phyloP scores from a whole-genome alignment of 2,888 invertebrate species.

The Ferdinandea cuprea region DNA sequence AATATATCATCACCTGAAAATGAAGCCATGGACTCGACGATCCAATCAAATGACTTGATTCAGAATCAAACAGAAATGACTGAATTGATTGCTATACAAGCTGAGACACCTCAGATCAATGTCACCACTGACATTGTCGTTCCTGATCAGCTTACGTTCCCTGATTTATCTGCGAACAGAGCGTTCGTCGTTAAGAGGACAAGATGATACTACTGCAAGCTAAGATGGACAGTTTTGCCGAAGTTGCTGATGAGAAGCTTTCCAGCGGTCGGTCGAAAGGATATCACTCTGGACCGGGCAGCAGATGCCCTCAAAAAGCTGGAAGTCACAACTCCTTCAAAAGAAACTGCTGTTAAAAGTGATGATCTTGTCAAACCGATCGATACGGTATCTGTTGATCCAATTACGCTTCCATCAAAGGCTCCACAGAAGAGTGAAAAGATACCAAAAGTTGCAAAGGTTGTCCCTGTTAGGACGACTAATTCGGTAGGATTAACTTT shows the following conservation, averaged over 20 bases:
- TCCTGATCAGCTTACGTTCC: background rate
- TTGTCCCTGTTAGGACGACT: slow-evolving; percentile 9
- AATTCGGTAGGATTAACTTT: slow-evolving; percentile 61
- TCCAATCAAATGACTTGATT: background rate
- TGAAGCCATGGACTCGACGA: background rate
- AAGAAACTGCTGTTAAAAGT: background rate
- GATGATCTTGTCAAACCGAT: background rate
- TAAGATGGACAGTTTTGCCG: slow-evolving; percentile 66
- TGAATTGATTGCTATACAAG: background rate
- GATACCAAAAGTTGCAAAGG: background rate
- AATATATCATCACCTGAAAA: no score
- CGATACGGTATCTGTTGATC: background rate
- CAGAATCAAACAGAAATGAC: no score
- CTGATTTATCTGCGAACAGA: background rate
- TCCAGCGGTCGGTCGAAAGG: slow-evolving; percentile 46
- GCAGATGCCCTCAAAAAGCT: background rate
- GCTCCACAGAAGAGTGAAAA: background rate
- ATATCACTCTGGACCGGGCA: background rate
- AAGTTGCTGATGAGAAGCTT: slow-evolving; percentile 61
- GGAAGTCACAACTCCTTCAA: background rate
- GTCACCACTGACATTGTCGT: no score
- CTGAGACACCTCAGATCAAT: background rate
- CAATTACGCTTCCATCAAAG: slow-evolving; percentile 21
- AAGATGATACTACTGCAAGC: slow-evolving; percentile 46
- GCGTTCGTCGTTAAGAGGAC: slow-evolving; percentile 40